phyloP scores from a whole-genome alignment of 1,140 invertebrate species.

The Daktulosphaira vitifoliae region DNA sequence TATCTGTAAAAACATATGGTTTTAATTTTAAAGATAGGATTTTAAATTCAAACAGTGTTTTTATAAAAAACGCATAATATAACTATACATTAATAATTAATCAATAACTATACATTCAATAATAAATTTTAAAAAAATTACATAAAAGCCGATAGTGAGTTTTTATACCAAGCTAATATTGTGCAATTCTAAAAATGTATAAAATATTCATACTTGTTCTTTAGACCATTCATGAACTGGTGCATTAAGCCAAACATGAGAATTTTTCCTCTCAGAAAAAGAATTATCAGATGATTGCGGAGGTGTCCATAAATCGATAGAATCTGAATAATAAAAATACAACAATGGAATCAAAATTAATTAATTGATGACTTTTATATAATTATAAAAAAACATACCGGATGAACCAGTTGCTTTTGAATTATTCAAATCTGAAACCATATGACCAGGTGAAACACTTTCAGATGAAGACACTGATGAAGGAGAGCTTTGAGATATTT shows the following conservation, averaged over 20 bases:
- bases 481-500: conserved; percentile 38
- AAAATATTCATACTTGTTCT: conserved; percentile 60
- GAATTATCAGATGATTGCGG: conserved; percentile 44
- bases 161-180: too few relatives aligned
- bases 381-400: conserved; percentile 40
- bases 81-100: too few relatives aligned
- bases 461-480: conserved; percentile 39
- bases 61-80: too few relatives aligned
- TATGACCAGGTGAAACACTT: conserved; percentile 46
- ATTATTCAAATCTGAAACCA: conserved; percentile 44
- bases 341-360: conserved; percentile 10
- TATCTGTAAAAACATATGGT: too few relatives aligned
- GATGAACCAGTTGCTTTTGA: conserved; percentile 31
- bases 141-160: too few relatives aligned
- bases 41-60: too few relatives aligned
- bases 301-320: conserved; percentile 48
- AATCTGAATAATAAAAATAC: conserved; percentile 41
- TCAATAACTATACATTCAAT: too few relatives aligned
- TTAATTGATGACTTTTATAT: too few relatives aligned
- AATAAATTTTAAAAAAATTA: too few relatives aligned
- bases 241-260: conserved; percentile 59
- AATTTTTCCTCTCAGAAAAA: conserved; percentile 49
- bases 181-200: too few relatives aligned
- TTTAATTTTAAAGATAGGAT: too few relatives aligned
- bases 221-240: conserved; percentile 76